Evolutionary conservation across 2,888 invertebrate species (phyloP).

Genomic region (Drosophila parthenogenetica): DNA sequence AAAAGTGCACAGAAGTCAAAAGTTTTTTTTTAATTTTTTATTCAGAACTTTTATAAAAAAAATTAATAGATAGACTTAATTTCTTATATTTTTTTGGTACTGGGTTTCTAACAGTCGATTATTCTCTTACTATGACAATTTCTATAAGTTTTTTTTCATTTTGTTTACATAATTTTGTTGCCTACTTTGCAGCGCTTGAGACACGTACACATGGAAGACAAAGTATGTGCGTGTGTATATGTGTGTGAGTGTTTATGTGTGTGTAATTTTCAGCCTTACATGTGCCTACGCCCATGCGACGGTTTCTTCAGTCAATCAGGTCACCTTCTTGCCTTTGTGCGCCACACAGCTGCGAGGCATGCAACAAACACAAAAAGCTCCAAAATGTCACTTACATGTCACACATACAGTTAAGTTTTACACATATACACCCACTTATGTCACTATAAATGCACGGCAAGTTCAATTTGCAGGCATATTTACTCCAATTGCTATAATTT

Average conservation of each 20-base stretch:
- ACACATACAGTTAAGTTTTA: slow-evolving; percentile 3
- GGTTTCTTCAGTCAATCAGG: slow-evolving; percentile 41
- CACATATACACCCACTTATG: neutral
- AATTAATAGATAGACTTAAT: too few species aligned
- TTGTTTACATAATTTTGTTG: slow-evolving; percentile 52
- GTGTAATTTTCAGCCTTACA: neutral
- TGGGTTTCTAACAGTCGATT: neutral
- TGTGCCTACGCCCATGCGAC: neutral
- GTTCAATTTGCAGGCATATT: slow-evolving; percentile 7
- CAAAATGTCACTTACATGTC: slow-evolving; percentile 27
- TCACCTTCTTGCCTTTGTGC: slow-evolving; percentile 44
- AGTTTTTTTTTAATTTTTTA: too few species aligned
- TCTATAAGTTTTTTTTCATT: slow-evolving; percentile 7
- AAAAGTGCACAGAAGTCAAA: too few species aligned
- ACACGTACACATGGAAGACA: slow-evolving; percentile 20
- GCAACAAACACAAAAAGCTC: slow-evolving; percentile 5
- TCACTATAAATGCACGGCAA: neutral
- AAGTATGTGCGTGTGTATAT: neutral
- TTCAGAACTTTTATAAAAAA: too few species aligned
- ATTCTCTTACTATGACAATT: neutral
- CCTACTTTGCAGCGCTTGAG: slow-evolving; percentile 42
- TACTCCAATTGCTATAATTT: slow-evolving; percentile 1
- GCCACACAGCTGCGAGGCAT: slow-evolving; percentile 26
- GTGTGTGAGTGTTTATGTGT: neutral
- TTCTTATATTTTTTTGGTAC: neutral